Evolutionary conservation across 2,888 invertebrate genomes (phyloP).

Genomic region (Eumerus sabulonum): DNA sequence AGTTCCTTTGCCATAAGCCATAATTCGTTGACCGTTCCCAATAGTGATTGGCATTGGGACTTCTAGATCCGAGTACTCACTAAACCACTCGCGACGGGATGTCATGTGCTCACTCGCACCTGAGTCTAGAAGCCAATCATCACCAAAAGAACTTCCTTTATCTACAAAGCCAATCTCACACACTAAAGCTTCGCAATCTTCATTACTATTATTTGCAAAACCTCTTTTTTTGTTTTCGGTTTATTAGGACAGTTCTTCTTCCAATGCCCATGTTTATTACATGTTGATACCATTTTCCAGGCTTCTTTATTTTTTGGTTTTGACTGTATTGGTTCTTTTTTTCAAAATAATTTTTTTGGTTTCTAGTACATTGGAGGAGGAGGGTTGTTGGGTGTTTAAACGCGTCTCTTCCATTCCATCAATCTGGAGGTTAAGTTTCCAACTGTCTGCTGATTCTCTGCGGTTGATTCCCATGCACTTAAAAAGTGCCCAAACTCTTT

Average conservation of each 20-base stretch:
- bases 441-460: slow-evolving; percentile 24
- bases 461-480: slow-evolving; percentile 44
- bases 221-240: slow-evolving; percentile 1
- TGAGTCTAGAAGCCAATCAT: slow-evolving; percentile 45
- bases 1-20: slow-evolving; percentile 39
- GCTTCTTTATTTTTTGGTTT: slow-evolving; percentile 1
- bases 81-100: slow-evolving; percentile 9
- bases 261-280: slow-evolving; percentile 31
- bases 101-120: slow-evolving; percentile 47
- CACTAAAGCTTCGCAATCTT: slow-evolving; percentile 13
- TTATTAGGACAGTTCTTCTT: slow-evolving; percentile 36
- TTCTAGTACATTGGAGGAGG: background rate
- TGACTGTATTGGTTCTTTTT: slow-evolving; percentile 18
- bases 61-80: slow-evolving; percentile 10
- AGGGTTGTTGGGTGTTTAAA: slow-evolving; percentile 12
- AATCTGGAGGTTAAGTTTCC: slow-evolving; percentile 34
- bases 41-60: slow-evolving; percentile 34
- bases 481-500: slow-evolving; percentile 23
- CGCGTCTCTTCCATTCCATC: slow-evolving; percentile 49
- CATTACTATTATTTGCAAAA: background rate
- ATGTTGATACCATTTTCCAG: slow-evolving; percentile 22
- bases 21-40: slow-evolving; percentile 44
- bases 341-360: background rate
- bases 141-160: slow-evolving; percentile 7
- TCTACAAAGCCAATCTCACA: slow-evolving; percentile 14